Evolutionary conservation across 2,888 invertebrate genomes (phyloP), one percentile per base, ranked within the genome.

Genomic region (Acrobeloides nanus): DNA sequence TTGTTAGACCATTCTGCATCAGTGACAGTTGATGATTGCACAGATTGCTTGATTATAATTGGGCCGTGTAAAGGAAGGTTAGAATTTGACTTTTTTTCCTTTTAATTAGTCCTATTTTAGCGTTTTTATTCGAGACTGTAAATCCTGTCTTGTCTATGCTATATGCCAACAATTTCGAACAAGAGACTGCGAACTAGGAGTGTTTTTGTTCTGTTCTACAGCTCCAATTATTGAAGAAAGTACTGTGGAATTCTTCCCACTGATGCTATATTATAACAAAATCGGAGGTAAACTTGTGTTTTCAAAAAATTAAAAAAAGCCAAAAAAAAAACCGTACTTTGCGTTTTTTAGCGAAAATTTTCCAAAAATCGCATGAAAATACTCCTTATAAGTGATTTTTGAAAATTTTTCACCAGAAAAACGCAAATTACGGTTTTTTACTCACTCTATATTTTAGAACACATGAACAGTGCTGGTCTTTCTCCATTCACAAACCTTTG

Each of bases 1-100:
- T 55, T 82, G 10, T 76, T 80, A 51, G 81, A 82, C 63, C 74
- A 78, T 60, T 74, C 75, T 12, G 79, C 79, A 43, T 77, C 80
- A 7, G 73, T 82, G 18, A 80, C 78, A 4, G 73, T 82, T 18
- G 82, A 82, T 68, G 81, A 82, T 62, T 82, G 81, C 67, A 69
- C 67, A 6, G 76, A 80, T 57, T 82, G 81, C 61, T 75, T 74
- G 45, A 76, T 82, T 40, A 76, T 81, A 51, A 60, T 81, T 24
- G 81, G 81, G 18, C 81, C 82, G 2, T 76, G 80, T 5, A 77
- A 78, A 69, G 78, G 80, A 60, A 81, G 81, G 81, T 81, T n/a
- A n/a, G n/a, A n/a, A n/a, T n/a, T n/a, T n/a, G n/a, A n/a, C n/a
- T n/a, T n/a, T n/a, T n/a, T n/a, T n/a, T n/a, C n/a, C n/a, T n/a